Evolutionary conservation across 2,888 invertebrate genomes (phyloP).

Genomic region (Gerosis bhagava): DNA sequence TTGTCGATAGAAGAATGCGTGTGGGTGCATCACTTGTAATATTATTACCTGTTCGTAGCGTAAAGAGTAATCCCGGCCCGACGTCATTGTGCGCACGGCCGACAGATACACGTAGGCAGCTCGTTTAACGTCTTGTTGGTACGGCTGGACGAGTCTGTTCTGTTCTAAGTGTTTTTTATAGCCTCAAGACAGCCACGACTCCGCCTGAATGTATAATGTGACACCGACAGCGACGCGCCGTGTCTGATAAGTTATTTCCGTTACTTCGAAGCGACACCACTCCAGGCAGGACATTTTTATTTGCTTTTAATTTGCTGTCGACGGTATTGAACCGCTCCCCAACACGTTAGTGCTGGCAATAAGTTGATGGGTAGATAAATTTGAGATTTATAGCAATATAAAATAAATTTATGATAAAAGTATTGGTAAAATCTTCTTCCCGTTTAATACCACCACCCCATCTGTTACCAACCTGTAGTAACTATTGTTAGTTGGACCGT

Average conservation of each 20-base stretch:
- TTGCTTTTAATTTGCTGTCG: slow-evolving; percentile 13
- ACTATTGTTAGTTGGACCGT: too few species aligned
- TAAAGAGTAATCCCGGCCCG: slow-evolving; percentile 71
- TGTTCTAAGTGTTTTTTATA: slow-evolving; percentile 48
- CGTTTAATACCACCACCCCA: too few species aligned
- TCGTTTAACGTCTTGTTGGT: slow-evolving; percentile 54
- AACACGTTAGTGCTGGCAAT: too few species aligned
- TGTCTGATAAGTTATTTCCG: slow-evolving; percentile 76
- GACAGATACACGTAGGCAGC: slow-evolving; percentile 59
- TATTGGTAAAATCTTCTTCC: too few species aligned
- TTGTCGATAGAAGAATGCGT: slow-evolving; percentile 35
- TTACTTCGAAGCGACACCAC: slow-evolving; percentile 48
- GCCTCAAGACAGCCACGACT: slow-evolving; percentile 33
- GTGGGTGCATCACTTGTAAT: slow-evolving; percentile 51
- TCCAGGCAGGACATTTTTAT: slow-evolving; percentile 15
- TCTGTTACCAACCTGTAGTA: too few species aligned
- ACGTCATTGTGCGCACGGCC: slow-evolving; percentile 65
- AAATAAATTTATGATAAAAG: too few species aligned
- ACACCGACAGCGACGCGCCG: slow-evolving; percentile 46
- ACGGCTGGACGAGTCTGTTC: slow-evolving; percentile 49
- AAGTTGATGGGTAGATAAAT: too few species aligned
- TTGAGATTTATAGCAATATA: too few species aligned
- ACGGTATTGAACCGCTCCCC: slow-evolving; percentile 1
- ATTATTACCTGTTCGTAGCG: slow-evolving; percentile 72
- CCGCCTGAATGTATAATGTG: slow-evolving; percentile 32